Conservation (phyloP, 2,797 vertebrate species). For the Nyctalus aviator region DNA sequence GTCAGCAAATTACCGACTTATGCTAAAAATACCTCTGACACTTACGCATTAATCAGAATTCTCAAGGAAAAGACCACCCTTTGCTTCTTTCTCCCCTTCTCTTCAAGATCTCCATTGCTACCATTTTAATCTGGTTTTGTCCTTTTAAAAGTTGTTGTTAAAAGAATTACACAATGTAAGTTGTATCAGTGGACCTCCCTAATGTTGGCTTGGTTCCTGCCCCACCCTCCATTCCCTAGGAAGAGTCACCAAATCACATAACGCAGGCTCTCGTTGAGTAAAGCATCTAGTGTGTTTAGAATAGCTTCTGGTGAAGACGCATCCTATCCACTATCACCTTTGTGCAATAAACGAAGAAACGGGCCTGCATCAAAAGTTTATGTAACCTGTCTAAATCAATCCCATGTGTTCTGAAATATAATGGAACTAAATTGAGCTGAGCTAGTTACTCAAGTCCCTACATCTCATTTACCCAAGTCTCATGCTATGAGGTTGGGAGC, state of each 20-base stretch:
- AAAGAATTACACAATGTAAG: neutral
- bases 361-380: neutral
- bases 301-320: neutral
- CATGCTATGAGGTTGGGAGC: neutral
- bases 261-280: neutral
- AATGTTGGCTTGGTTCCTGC: neutral
- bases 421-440: neutral
- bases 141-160: neutral
- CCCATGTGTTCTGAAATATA: neutral
- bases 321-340: neutral
- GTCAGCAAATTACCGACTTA: neutral
- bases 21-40: neutral
- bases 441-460: neutral
- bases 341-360: constrained; percentile 23
- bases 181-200: neutral
- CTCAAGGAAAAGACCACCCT: neutral
- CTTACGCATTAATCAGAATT: neutral
- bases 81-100: neutral
- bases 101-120: neutral
- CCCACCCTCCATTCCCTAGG: neutral
- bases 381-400: neutral
- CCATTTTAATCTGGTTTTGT: neutral
- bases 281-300: neutral
- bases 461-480: neutral
- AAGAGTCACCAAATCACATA: neutral